A percentile compares a stretch with the other conserved stretches of the same genome.
These are phyloP conservation scores for Leucania comma DNA, from an alignment of 2,888 invertebrate species.

Conservation along the genomic window DNA sequence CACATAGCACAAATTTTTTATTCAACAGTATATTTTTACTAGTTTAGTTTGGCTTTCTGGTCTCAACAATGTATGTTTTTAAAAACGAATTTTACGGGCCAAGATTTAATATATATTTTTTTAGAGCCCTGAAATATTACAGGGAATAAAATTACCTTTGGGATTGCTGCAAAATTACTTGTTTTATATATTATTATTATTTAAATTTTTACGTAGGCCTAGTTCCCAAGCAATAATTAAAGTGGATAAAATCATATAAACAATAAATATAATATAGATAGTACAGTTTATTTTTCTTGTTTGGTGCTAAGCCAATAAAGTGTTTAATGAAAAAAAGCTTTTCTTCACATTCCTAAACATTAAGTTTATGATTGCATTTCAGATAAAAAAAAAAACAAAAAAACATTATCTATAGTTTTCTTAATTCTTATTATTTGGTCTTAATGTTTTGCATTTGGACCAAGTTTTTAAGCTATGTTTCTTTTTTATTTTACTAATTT, in stretches of 20 bases:
- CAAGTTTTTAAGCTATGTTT: conserved; percentile 51
- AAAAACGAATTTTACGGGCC: conserved; percentile 5
- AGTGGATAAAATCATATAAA: conserved; percentile 27
- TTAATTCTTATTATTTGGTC: conserved; percentile 46
- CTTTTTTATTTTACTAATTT: conserved; percentile 66
- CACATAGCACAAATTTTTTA: conserved; percentile 41
- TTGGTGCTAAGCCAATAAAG: conserved; percentile 61
- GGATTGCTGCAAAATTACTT: conserved; percentile 8
- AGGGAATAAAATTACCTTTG: conserved; percentile 40
- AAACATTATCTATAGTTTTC: conserved; percentile 30
- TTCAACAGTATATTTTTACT: not conserved
- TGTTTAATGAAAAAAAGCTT: conserved; percentile 61
- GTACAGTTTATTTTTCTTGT: conserved; percentile 35
- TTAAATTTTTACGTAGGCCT: conserved; percentile 12
- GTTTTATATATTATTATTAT: conserved; percentile 3
- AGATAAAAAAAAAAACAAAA: conserved; percentile 19
- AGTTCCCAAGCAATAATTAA: conserved; percentile 46
- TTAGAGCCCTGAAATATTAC: conserved; percentile 23
- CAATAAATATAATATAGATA: conserved; percentile 28
- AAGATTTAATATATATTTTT: not conserved
- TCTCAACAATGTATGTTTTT: conserved; percentile 3
- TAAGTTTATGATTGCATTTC: conserved; percentile 33
- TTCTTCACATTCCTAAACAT: conserved; percentile 72
- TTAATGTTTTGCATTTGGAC: conserved; percentile 46
- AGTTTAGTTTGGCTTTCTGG: not conserved